phyloP scores from a whole-genome alignment of 2,113 vertebrate species.

The Urocynchramus pylzowi region DNA sequence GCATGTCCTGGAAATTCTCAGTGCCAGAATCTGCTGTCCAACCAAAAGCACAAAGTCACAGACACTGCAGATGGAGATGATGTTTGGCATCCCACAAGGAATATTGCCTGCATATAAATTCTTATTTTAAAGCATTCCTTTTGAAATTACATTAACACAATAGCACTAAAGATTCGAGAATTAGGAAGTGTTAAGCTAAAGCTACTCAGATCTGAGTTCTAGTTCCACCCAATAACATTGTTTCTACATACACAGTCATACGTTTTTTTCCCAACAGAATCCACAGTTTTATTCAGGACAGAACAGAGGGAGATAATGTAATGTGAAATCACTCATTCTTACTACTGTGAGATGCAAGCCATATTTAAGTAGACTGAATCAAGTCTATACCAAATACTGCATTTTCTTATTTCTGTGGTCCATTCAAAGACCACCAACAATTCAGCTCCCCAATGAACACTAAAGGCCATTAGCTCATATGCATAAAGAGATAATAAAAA shows the following conservation, averaged over 20 bases:
- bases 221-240: background rate
- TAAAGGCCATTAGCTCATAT: background rate
- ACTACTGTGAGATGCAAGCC: background rate
- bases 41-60: background rate
- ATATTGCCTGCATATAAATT: background rate
- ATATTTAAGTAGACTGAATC: background rate
- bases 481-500: background rate
- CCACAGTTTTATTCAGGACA: background rate
- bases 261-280: background rate
- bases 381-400: background rate
- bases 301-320: background rate
- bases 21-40: background rate
- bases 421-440: background rate
- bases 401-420: background rate
- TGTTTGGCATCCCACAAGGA: background rate
- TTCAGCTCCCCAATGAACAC: background rate
- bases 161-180: background rate
- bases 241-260: background rate
- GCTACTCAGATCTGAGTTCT: background rate
- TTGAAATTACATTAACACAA: background rate
- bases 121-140: background rate
- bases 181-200: background rate
- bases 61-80: background rate
- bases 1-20: background rate
- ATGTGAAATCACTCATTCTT: background rate